Evolutionary conservation across 1,140 invertebrate species (phyloP), one percentile per base, ranked within the genome.

Genomic region (Coptotermes formosanus): DNA sequence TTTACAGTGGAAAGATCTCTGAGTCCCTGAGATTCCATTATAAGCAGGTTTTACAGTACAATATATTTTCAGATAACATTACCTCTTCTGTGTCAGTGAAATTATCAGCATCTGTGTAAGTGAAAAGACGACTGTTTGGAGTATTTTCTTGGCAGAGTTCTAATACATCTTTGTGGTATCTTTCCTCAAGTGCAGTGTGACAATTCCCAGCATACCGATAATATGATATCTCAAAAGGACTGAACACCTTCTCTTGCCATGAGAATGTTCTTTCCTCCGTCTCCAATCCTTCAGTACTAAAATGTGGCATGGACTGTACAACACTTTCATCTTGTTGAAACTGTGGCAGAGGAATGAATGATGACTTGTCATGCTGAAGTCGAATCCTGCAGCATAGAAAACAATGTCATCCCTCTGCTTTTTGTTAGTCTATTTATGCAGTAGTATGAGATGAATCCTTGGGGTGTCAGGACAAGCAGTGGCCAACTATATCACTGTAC

Each of bases 201-300:
- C 91, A 92, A 86, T 92, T 92, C 16, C 88, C 89, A 83, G 90
- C 89, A 0, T 92, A 89, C 0, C 81, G 82, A 59, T 92, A 92
- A 64, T 90, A 90, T 82, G 89, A 89, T 0, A 89, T 86, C 85
- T 92, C 91, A 55, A 88, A 88, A 0, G 89, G 90, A 19, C 91
- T 89, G 30, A 92, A 90, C 1, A 91, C 88, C 86, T 92, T 92
- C 82, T 92, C 90, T 84, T 92, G 91, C 92, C 92, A 92, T 9
- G 83, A 83, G 85, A 92, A 91, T 69, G 87, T 90, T 86, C 87
- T 86, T 12, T 91, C 90, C 85, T 92, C 91, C 19, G 85, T 75
- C 59, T 91, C 89, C 82, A 91, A 91, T 6, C 86, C 89, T 16
- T 90, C 90, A n/a, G 89, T 89, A 21, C 90, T 25, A n/a, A 12